These are phyloP conservation scores for Coryphaenoides rupestris DNA, from an alignment of 2,113 vertebrate species.

Conservation along the genomic window DNA sequence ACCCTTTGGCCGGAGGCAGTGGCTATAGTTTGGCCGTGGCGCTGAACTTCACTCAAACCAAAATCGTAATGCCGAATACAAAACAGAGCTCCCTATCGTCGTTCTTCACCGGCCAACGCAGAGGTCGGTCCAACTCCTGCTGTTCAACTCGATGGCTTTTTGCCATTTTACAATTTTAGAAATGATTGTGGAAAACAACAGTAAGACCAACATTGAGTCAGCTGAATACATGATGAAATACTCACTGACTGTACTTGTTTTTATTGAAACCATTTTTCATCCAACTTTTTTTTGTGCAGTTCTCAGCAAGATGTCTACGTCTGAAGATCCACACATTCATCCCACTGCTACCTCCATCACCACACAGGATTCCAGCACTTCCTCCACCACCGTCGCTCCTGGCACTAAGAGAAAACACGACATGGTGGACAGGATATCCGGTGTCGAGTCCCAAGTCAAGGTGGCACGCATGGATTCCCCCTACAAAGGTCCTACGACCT, in stretches of 20 bases:
- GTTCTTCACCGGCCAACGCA: constrained; percentile 57
- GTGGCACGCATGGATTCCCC: neutral
- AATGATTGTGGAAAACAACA: too few species aligned
- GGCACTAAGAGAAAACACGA: constrained; percentile 47
- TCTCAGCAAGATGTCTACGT: constrained; percentile 40
- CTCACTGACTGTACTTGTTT: neutral
- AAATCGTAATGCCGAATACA: constrained; percentile 65
- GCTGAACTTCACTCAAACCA: constrained; percentile 75
- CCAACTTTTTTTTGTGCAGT: constrained; percentile 32
- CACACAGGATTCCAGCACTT: constrained; percentile 3
- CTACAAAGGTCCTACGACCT: neutral
- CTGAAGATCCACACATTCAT: constrained; percentile 28
- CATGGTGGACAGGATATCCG: constrained; percentile 1
- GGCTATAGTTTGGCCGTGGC: constrained; percentile 66
- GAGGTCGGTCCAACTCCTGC: constrained; percentile 46
- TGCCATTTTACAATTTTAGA: too few species aligned
- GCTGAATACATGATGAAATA: neutral
- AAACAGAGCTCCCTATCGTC: constrained; percentile 71
- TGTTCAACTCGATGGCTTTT: too few species aligned
- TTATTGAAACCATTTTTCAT: neutral
- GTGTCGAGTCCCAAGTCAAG: neutral
- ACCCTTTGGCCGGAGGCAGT: constrained; percentile 46
- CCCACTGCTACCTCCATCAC: neutral
- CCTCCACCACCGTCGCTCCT: neutral
- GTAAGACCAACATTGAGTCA: neutral